phyloP scores from a whole-genome alignment of 2,113 vertebrate species.

The Pristiophorus japonicus region DNA sequence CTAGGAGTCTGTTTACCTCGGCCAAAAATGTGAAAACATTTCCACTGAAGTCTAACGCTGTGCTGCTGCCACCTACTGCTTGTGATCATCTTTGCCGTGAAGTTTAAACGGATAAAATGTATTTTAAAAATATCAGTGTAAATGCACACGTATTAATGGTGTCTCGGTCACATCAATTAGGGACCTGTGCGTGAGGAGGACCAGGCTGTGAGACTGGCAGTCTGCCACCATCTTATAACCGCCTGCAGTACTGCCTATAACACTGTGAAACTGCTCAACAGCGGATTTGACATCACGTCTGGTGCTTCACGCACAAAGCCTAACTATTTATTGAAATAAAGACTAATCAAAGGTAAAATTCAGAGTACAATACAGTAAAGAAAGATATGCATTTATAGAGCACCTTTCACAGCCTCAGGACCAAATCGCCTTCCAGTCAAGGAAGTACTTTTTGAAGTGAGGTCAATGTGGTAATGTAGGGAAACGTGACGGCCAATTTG shows the following conservation, averaged over 20 bases:
- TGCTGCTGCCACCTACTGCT: slow-evolving; percentile 6
- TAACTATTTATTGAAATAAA: not conserved
- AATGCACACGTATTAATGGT: not conserved
- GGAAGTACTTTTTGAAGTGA: no score
- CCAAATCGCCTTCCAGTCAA: no score
- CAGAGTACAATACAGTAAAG: not conserved
- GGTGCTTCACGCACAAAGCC: not conserved
- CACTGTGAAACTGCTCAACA: not conserved
- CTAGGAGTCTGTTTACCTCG: not conserved
- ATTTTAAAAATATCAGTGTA: not conserved
- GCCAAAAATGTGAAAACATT: not conserved
- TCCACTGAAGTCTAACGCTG: not conserved
- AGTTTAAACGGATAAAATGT: not conserved
- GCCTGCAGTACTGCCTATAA: not conserved
- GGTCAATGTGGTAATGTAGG: no score
- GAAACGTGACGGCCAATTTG: no score
- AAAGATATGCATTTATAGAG: no score
- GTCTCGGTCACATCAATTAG: not conserved
- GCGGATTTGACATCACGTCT: not conserved
- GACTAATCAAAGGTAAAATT: not conserved
- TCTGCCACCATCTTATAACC: not conserved
- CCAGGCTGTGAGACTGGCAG: not conserved
- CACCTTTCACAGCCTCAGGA: no score
- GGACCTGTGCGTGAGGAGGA: not conserved
- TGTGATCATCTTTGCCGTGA: not conserved